phyloP scores from a whole-genome alignment of 2,113 vertebrate genomes.

The Zosterops borbonicus region DNA sequence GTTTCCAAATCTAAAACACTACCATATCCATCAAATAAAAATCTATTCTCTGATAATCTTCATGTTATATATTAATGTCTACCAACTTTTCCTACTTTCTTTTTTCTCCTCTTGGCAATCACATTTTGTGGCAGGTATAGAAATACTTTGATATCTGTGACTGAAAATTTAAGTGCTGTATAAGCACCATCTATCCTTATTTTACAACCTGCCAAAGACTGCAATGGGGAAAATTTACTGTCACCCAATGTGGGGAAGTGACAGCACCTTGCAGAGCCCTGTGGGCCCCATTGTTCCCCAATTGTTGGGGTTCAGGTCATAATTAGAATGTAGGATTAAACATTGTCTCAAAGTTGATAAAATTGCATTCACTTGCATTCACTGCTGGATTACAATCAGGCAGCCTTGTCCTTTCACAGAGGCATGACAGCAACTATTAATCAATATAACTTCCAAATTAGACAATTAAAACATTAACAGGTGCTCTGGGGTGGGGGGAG shows the following conservation, averaged over 20 bases:
- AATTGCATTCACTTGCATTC: neutral
- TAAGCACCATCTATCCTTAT: neutral
- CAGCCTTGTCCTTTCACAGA: neutral
- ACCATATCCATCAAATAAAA: neutral
- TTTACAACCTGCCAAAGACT: neutral
- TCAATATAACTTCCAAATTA: neutral
- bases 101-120: neutral
- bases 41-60: neutral
- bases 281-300: neutral
- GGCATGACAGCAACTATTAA: neutral
- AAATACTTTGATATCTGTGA: neutral
- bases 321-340: neutral
- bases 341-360: neutral
- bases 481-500: fast-evolving
- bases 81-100: neutral
- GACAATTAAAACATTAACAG: neutral
- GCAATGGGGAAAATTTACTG: neutral
- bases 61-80: neutral
- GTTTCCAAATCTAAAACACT: neutral
- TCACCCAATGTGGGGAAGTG: neutral
- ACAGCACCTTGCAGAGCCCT: neutral
- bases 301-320: neutral
- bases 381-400: neutral
- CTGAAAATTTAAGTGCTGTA: neutral
- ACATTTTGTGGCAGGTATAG: neutral